A percentile compares a stretch with the other conserved stretches of the same genome.
These are phyloP conservation scores for Leucosticte australis DNA, from an alignment of 2,113 vertebrate genomes.

Conservation along the genomic window DNA sequence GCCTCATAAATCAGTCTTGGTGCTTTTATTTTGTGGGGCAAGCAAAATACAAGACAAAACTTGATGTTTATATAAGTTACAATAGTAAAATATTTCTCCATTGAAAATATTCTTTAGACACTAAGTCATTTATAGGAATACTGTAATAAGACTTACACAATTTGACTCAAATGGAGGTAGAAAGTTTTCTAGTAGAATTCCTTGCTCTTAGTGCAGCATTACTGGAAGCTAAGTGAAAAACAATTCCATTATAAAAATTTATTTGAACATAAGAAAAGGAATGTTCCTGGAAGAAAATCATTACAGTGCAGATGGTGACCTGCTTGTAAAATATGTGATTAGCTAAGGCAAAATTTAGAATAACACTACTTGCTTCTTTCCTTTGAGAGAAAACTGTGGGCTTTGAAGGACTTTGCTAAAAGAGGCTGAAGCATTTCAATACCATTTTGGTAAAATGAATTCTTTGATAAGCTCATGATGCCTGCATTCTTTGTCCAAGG, in stretches of 20 bases:
- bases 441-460: background rate
- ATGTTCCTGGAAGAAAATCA: slow-evolving; percentile 30
- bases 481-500: background rate
- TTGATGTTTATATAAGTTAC: background rate
- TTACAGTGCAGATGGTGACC: background rate
- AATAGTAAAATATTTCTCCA: background rate
- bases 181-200: background rate
- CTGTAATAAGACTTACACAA: background rate
- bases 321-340: background rate
- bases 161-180: background rate
- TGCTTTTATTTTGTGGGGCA: background rate
- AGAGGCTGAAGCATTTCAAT: background rate
- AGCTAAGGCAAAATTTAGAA: background rate
- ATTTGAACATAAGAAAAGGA: slow-evolving; percentile 14
- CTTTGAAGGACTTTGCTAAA: background rate
- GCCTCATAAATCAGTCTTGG: background rate
- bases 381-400: background rate
- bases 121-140: background rate
- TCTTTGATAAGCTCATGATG: background rate
- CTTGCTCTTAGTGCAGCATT: background rate
- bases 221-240: background rate
- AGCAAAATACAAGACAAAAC: background rate
- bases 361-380: background rate
- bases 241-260: slow-evolving; percentile 24
- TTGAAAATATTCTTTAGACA: background rate